phyloP scores from a whole-genome alignment of 2,113 vertebrate species.

The Gambusia affinis region DNA sequence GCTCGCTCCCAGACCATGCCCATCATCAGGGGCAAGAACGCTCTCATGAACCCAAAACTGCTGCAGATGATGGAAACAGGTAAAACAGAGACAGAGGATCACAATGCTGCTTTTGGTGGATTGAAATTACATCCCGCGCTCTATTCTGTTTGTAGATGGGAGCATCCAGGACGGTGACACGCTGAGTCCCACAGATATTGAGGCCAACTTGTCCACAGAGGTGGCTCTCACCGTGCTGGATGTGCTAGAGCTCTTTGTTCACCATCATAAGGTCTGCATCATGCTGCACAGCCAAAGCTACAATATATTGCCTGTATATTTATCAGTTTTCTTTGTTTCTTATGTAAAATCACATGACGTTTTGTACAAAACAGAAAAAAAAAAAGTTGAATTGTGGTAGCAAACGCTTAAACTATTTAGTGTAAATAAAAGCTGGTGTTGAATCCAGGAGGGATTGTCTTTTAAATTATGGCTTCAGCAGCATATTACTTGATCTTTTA shows the following conservation, averaged over 20 bases:
- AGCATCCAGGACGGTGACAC: slow-evolving; percentile 88
- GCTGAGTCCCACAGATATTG: slow-evolving; percentile 89
- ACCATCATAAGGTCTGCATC: slow-evolving; percentile 88
- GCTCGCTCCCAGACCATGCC: slow-evolving; percentile 96
- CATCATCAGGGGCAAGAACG: slow-evolving; percentile 95
- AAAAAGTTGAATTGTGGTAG: background rate
- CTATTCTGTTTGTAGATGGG: slow-evolving; percentile 73
- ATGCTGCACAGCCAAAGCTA: background rate
- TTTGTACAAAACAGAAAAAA: background rate
- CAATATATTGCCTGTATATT: background rate
- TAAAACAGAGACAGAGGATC: slow-evolving; percentile 57
- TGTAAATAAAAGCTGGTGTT: background rate
- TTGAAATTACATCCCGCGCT: background rate
- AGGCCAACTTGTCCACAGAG: slow-evolving; percentile 93
- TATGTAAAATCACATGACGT: background rate
- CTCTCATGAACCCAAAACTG: slow-evolving; percentile 93
- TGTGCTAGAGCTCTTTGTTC: slow-evolving; percentile 90
- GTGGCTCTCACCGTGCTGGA: slow-evolving; percentile 93
- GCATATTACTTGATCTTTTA: background rate
- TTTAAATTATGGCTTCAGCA: background rate
- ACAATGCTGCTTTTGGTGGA: background rate
- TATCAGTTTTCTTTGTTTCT: background rate
- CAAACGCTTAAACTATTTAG: background rate
- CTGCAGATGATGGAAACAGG: slow-evolving; percentile 94
- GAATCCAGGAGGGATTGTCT: background rate